These are phyloP conservation scores for Brienomyrus longianalis DNA, from an alignment of 2,113 vertebrate species.

Conservation along the genomic window DNA sequence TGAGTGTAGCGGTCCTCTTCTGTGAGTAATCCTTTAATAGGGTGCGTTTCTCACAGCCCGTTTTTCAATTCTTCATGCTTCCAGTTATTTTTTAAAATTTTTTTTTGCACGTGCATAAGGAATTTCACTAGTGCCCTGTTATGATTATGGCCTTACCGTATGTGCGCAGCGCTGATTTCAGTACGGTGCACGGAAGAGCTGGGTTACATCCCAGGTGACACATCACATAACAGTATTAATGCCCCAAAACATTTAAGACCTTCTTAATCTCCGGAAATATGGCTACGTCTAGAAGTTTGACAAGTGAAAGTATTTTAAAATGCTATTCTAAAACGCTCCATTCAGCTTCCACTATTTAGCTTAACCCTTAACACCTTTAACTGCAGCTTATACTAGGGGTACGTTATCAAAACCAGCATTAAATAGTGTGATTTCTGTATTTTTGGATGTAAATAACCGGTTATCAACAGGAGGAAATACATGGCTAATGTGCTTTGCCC, in stretches of 20 bases:
- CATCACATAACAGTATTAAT: not conserved
- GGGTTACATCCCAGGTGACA: not conserved
- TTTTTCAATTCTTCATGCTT: not conserved
- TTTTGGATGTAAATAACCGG: not conserved
- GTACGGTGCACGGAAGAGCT: not conserved
- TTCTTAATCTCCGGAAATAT: constrained; percentile 4
- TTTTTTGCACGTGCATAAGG: not conserved
- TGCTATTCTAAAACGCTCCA: not conserved
- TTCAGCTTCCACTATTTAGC: not conserved
- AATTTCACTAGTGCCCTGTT: not conserved
- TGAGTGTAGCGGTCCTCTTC: not conserved
- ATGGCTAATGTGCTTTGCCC: not conserved
- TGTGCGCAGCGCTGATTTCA: not conserved
- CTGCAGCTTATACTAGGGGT: not conserved
- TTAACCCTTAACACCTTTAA: not conserved
- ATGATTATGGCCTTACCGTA: not conserved
- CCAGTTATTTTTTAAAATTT: not conserved
- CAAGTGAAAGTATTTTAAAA: not conserved
- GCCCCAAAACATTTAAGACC: constrained; percentile 4
- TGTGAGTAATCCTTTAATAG: not conserved
- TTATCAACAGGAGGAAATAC: not conserved
- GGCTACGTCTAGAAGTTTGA: not conserved
- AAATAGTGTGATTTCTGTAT: not conserved
- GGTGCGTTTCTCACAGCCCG: not conserved
- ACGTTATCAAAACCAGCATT: not conserved